Conservation (phyloP, 2,113 vertebrate species). For the Brachypodius melanocephalos region DNA sequence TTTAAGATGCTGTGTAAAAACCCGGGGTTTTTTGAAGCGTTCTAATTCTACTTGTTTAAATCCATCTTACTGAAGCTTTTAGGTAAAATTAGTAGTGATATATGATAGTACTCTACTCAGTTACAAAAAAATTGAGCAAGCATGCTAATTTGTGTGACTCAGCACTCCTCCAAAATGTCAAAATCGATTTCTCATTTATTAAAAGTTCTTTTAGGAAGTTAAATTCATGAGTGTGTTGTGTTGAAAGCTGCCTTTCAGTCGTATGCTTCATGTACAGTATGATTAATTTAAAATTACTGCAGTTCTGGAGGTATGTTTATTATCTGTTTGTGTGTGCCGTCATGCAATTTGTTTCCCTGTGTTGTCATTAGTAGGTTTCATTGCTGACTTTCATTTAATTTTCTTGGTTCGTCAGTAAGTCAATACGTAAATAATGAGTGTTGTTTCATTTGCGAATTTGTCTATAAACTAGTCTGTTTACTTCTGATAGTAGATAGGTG, state of each 20-base stretch:
- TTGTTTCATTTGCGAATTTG: background rate
- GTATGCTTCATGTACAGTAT: background rate
- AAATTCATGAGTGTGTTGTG: background rate
- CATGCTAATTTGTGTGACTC: background rate
- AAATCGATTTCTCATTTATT: background rate
- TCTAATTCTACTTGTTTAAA: background rate
- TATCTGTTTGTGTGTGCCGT: background rate
- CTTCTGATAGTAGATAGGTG: background rate
- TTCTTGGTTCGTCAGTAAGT: background rate
- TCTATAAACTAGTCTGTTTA: background rate
- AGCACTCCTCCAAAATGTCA: background rate
- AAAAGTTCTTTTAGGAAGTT: background rate
- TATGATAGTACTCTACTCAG: background rate
- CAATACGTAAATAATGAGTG: background rate
- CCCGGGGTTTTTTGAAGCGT: background rate
- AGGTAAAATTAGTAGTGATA: background rate
- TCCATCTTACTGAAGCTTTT: background rate
- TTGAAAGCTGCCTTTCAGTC: background rate
- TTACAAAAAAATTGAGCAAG: background rate
- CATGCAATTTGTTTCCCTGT: background rate
- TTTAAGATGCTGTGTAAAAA: background rate
- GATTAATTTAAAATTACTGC: background rate
- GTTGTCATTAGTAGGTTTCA: background rate
- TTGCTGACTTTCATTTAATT: background rate
- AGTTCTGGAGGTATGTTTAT: background rate